phyloP scores from a whole-genome alignment of 2,888 invertebrate species.

The Pammene fasciana region DNA sequence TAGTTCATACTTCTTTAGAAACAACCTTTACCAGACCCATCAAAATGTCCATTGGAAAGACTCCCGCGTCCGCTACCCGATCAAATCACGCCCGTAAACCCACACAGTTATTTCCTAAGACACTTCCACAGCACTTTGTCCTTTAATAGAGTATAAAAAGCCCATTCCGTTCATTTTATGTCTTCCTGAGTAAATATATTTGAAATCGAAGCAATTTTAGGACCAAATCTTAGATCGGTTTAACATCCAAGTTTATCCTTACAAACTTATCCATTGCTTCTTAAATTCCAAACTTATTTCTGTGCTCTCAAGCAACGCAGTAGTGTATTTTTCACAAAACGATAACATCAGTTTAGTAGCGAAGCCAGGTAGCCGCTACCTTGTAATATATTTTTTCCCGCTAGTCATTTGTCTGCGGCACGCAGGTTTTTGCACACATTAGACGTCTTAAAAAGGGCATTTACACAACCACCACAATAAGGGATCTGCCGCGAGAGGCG shows the following conservation, averaged over 20 bases:
- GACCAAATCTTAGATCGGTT: constrained; percentile 34
- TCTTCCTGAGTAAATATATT: constrained; percentile 63
- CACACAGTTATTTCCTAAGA: constrained; percentile 35
- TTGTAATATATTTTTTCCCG: constrained; percentile 67
- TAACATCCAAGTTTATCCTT: neutral
- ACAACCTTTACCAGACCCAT: neutral
- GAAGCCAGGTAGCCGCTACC: constrained; percentile 50
- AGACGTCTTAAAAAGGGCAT: constrained; percentile 67
- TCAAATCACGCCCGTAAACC: constrained; percentile 23
- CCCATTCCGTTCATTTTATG: constrained; percentile 59
- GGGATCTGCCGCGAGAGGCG: constrained; percentile 16
- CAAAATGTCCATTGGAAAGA: neutral
- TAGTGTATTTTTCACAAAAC: neutral
- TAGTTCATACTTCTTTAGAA: neutral
- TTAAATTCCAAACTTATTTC: neutral
- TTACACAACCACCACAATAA: constrained; percentile 49
- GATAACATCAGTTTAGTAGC: neutral
- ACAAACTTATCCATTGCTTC: neutral
- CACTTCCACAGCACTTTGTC: constrained; percentile 41
- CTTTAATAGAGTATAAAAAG: constrained; percentile 50
- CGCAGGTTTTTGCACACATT: constrained; percentile 71
- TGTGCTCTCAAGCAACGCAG: neutral
- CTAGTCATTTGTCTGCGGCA: constrained; percentile 69
- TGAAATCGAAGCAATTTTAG: constrained; percentile 60
- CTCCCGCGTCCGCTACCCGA: neutral